Evolutionary conservation across 2,797 vertebrate species (phyloP), one percentile per base, ranked within the genome.

Genomic region (Hypotaenidia okinawae): DNA sequence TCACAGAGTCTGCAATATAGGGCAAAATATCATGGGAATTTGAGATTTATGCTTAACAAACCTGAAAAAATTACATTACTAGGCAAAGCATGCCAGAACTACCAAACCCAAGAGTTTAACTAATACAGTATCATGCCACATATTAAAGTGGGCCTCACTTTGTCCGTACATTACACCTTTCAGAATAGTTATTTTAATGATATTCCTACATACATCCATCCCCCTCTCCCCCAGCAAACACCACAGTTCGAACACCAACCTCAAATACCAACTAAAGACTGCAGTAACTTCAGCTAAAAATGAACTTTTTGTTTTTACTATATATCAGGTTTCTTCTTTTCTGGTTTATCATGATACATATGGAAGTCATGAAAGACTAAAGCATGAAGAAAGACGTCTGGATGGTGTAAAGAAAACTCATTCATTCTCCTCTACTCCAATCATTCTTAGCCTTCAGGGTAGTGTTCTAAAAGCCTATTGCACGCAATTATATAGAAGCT

Each of bases 221-320:
- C 3, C 43, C 43, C 8, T 43, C 17, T 9, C 43, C 43, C 7
- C 1, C 69, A 47, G n/a, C 0, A 1, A 47, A 8, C 18, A 72
- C 21, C 24, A 41, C 6, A 23, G 4, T 57, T 12, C 45, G 55
- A 77, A 89, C 11, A 83, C 5, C 0, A 2, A 87, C 10, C 41
- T 68, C 27, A 80, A 92, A 77, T 41, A 10, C n/a, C 54, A 61
- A 83, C 35, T 5, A 13, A 70, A 90, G 58, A 47, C 3, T 23
- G 8, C 19, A 81, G 33, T 27, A 84, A 85, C 37, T 62, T 88
- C 49, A 81, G 33, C 21, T 58, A 51, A 76, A 85, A 63, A 80
- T 2, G 3, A 70, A 61, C 19, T 59, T 87, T 13, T 13, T 39
- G 5, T 30, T 86, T 78, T 76, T 33, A 35, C 9, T 43, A 8